Conservation (phyloP, 2,113 vertebrate genomes). For the Prolemur simus region DNA sequence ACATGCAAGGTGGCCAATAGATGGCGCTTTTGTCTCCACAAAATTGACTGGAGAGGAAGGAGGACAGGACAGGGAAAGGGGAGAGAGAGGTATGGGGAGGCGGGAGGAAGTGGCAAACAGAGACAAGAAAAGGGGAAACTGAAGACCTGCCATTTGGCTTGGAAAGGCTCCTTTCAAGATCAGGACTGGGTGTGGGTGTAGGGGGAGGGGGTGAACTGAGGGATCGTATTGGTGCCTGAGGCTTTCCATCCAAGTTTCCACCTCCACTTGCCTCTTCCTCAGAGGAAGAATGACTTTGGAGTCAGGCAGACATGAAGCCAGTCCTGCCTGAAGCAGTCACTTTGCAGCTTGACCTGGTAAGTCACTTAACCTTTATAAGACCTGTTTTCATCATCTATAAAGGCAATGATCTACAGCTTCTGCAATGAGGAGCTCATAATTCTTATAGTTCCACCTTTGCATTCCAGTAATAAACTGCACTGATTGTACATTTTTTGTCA, state of each 20-base stretch:
- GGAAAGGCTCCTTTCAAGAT: background rate
- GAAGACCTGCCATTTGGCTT: background rate
- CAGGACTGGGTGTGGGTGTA: background rate
- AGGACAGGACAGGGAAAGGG: background rate
- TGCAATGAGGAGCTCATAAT: background rate
- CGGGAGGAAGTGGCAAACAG: background rate
- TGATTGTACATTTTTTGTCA: background rate
- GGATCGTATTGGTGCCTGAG: background rate
- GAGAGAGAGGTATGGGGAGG: background rate
- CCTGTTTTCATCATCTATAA: conserved; percentile 28
- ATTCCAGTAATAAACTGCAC: background rate
- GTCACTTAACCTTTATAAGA: conserved; percentile 30
- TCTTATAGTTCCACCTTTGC: background rate
- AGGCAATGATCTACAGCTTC: background rate
- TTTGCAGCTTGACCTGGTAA: background rate
- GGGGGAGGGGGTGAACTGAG: background rate
- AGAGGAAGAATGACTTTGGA: background rate
- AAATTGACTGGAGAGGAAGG: background rate
- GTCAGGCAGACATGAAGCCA: background rate
- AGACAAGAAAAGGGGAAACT: background rate
- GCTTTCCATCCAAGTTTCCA: background rate
- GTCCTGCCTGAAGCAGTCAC: background rate
- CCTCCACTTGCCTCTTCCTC: background rate
- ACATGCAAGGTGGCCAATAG: conserved; percentile 34
- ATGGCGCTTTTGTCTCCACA: conserved; percentile 65